These are phyloP conservation scores for Turritopsis dohrnii DNA, from an alignment of 30 jellyfish, hydroid and myxozoan species.

Conservation along the genomic window DNA sequence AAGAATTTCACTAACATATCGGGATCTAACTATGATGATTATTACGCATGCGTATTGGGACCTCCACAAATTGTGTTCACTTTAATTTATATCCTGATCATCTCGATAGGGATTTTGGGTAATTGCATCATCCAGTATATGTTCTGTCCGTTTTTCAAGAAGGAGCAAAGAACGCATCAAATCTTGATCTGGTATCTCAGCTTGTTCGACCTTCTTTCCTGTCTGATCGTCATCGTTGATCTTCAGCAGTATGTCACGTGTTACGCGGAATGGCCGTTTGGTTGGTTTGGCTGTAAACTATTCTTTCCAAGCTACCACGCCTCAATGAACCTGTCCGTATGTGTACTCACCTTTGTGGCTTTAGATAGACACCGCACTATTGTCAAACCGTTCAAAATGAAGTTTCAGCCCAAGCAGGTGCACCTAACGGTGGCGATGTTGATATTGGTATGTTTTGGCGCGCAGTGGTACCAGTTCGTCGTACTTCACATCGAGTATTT, in stretches of 20 bases:
- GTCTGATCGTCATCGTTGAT: not conserved
- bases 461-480: conserved; percentile 20
- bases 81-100: not conserved
- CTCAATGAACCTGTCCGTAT: not conserved
- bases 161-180: not conserved
- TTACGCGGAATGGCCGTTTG: not conserved
- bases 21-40: not conserved
- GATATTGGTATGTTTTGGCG: not conserved
- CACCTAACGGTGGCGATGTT: conserved; percentile 4
- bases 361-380: conserved; percentile 8
- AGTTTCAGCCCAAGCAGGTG: not conserved
- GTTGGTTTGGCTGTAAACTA: conserved; percentile 2
- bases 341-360: not conserved
- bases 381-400: not conserved
- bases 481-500: conserved; percentile 4
- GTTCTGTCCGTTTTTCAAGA: not conserved
- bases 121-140: not conserved
- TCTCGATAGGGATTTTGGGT: not conserved
- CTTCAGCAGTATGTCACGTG: not conserved
- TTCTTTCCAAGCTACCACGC: not conserved
- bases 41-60: not conserved
- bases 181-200: not conserved
- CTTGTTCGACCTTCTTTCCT: not conserved
- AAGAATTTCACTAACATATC: not conserved
- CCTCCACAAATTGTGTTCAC: not conserved